Evolutionary conservation across 2,113 vertebrate species (phyloP).

Genomic region (Arvicanthis niloticus): DNA sequence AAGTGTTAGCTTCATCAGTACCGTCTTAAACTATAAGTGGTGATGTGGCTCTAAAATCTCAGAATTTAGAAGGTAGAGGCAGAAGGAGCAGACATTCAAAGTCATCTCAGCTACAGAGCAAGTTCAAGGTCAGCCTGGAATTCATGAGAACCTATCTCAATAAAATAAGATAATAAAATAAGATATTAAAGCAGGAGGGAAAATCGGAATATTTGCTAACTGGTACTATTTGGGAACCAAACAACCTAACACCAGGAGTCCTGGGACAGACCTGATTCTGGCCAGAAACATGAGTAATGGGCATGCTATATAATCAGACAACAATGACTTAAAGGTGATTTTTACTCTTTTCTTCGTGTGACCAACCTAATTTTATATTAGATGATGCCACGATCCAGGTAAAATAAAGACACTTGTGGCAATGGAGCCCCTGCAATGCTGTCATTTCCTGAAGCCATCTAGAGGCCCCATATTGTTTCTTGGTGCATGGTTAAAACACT

Average conservation of each 20-base stretch:
- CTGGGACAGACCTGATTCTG: neutral
- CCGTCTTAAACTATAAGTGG: neutral
- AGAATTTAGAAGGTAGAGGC: neutral
- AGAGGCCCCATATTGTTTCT: neutral
- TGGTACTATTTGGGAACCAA: neutral
- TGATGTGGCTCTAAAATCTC: neutral
- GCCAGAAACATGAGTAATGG: neutral
- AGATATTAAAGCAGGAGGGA: neutral
- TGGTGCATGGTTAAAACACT: neutral
- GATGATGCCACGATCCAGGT: neutral
- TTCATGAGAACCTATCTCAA: neutral
- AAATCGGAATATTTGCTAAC: slow-evolving; percentile 32
- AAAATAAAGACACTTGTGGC: neutral
- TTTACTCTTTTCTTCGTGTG: neutral
- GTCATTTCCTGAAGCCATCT: neutral
- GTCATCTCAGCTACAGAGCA: neutral
- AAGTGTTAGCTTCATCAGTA: neutral
- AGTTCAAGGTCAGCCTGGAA: neutral
- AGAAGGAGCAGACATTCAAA: neutral
- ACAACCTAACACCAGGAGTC: neutral
- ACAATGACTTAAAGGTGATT: neutral
- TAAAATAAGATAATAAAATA: neutral
- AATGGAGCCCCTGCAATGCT: neutral
- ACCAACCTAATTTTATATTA: neutral
- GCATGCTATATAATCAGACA: neutral